Percentiles rank a stretch among this genome's conserved stretches.
Evolutionary conservation across 2,113 vertebrate genomes (phyloP).

Genomic region (Lagopus leucura): DNA sequence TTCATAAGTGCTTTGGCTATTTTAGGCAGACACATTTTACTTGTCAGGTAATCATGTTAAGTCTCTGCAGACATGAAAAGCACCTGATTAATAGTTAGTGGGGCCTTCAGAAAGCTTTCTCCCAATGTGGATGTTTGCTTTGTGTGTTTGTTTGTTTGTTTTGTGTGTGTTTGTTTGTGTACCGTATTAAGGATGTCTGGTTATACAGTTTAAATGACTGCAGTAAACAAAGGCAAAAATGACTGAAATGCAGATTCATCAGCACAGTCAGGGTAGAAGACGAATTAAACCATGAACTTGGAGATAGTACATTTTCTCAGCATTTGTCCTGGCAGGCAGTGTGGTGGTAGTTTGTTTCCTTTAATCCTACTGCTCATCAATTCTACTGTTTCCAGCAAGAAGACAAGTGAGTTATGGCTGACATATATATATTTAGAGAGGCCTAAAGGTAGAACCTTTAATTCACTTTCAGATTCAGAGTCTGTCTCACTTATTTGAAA

Average conservation of each 20-base stretch:
- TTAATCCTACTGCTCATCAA: background rate
- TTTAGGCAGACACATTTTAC: background rate
- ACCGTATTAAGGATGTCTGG: background rate
- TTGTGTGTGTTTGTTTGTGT: background rate
- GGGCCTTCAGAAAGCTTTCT: background rate
- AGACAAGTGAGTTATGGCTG: background rate
- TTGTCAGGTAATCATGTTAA: background rate
- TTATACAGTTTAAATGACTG: background rate
- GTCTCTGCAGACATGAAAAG: background rate
- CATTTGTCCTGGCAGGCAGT: background rate
- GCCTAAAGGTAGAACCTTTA: background rate
- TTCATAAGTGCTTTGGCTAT: background rate
- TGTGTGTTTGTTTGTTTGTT: background rate
- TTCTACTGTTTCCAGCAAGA: background rate
- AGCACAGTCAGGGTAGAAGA: background rate
- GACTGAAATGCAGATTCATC: background rate
- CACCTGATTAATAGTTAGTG: background rate
- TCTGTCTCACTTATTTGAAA: background rate
- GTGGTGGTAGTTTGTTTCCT: background rate
- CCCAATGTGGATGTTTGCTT: background rate
- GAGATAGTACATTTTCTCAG: background rate
- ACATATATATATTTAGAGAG: background rate
- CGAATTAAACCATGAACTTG: background rate
- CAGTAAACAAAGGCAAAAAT: background rate
- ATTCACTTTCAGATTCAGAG: conserved; percentile 7